Conservation (phyloP, 30 jellyfish, hydroid and myxozoan genomes). For the Mastigias papua region DNA sequence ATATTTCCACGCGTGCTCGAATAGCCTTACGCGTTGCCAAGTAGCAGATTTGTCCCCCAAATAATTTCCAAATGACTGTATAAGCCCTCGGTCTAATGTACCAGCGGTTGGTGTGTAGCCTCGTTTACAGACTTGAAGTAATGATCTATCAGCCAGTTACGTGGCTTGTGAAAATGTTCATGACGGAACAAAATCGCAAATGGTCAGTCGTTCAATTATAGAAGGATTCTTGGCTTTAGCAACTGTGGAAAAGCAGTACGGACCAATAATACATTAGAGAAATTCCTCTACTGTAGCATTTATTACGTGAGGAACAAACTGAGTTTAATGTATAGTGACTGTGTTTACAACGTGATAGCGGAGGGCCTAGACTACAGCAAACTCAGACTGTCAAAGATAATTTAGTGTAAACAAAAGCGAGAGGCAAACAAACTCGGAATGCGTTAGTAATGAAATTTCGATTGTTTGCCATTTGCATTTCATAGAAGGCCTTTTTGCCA, state of each 20-base stretch:
- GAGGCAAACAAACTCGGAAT: neutral
- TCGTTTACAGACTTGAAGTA: neutral
- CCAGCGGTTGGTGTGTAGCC: neutral
- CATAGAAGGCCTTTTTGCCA: too few relatives aligned
- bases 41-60: neutral
- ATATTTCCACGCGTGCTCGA: neutral
- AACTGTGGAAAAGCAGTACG: too few relatives aligned
- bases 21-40: neutral
- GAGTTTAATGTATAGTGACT: neutral
- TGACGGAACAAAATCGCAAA: neutral
- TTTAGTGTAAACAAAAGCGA: neutral
- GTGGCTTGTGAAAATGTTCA: neutral
- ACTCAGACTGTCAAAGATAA: neutral
- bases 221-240: neutral
- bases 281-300: neutral
- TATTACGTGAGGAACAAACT: neutral
- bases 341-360: neutral
- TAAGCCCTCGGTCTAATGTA: neutral
- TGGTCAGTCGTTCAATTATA: neutral
- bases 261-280: too few relatives aligned
- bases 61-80: neutral
- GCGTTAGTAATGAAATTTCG: neutral
- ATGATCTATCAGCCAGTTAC: neutral
- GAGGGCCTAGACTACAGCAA: neutral
- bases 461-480: neutral